Evolutionary conservation across 2,888 invertebrate genomes (phyloP), one percentile per base, ranked within the genome.

Genomic region (Gandaritis pyraliata): DNA sequence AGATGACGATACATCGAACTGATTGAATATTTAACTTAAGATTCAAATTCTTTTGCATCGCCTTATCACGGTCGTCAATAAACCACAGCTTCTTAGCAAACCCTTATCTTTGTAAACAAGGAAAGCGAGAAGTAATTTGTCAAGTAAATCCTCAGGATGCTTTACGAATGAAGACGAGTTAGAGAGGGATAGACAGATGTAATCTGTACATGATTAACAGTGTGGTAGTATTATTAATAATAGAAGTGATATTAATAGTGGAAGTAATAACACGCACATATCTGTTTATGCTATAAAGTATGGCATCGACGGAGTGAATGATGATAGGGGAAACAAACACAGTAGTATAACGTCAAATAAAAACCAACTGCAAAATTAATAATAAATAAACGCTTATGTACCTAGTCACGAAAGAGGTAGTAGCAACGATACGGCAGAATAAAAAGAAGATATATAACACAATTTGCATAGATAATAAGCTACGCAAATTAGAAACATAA

Each of bases 101-200:
- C 61, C 61, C 62, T 61, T 64, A 58, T 67, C 64, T 64, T 63
- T 45, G 39, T 61, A 85, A 87, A 85, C 84, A 87, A 85, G 86
- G 82, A 82, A 81, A 84, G 79, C 77, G 83, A 85, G 85, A 88
- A 87, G 88, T 87, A 88, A 90, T 90, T 88, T 89, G 88, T 89
- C 90, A 90, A 88, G 88, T 83, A 87, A 87, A 89, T 88, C 88
- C 87, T 79, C 72, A 33, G 69, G 67, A 72, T 71, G 64, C 61
- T 46, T 58, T 51, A 52, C 63, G 50, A 61, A 68, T 68, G 66
- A 66, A 60, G 58, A 66, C 45, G 70, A 73, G 77, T 70, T 68
- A 65, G 77, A 73, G 57, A 47, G 64, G 45, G 63, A 69, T 55
- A 65, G 60, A 62, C 50, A 49, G 56, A 53, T 62, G 43, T 68